These are phyloP conservation scores for Stegastes partitus DNA, from an alignment of 2,113 vertebrate species.

Conservation along the genomic window DNA sequence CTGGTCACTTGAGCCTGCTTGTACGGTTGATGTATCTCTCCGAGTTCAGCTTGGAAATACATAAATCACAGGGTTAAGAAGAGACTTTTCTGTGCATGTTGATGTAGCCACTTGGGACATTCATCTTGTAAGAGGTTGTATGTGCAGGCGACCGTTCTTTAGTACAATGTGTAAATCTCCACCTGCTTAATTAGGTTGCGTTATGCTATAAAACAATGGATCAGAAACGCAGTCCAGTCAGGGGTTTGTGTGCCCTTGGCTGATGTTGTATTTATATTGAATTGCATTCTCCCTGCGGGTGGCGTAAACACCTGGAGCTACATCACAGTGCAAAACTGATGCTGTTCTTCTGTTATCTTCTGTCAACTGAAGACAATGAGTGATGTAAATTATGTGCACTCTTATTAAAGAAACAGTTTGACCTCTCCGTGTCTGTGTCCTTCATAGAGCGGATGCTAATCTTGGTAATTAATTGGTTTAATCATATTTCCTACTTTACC, in stretches of 20 bases:
- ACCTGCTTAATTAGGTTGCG: conserved; percentile 16
- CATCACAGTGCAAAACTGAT: conserved; percentile 3
- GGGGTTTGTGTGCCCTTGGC: conserved; percentile 27
- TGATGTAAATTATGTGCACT: conserved; percentile 40
- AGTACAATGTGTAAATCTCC: background rate
- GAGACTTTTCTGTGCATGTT: conserved; percentile 4
- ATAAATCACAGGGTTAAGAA: background rate
- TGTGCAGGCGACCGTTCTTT: background rate
- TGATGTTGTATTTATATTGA: conserved; percentile 41
- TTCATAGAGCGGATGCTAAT: conserved; percentile 19
- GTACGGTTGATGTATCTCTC: background rate
- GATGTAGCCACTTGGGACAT: background rate
- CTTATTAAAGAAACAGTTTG: conserved; percentile 34
- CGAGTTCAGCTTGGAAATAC: background rate
- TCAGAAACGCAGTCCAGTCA: background rate
- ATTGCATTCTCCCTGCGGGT: conserved; percentile 8
- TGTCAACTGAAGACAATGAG: conserved; percentile 25
- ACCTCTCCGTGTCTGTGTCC: conserved; percentile 24
- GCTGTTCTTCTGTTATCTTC: conserved; percentile 18
- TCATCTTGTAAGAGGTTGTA: background rate
- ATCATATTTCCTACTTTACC: conserved; percentile 14
- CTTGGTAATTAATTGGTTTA: conserved; percentile 24
- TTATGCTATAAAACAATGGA: conserved; percentile 7
- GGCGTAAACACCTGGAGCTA: conserved; percentile 17
- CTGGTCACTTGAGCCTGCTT: too few relatives aligned